A percentile compares a stretch with the other conserved stretches of the same genome.
Conservation (phyloP, 2,797 vertebrate genomes). For the Neosilurus mollespiculum region DNA sequence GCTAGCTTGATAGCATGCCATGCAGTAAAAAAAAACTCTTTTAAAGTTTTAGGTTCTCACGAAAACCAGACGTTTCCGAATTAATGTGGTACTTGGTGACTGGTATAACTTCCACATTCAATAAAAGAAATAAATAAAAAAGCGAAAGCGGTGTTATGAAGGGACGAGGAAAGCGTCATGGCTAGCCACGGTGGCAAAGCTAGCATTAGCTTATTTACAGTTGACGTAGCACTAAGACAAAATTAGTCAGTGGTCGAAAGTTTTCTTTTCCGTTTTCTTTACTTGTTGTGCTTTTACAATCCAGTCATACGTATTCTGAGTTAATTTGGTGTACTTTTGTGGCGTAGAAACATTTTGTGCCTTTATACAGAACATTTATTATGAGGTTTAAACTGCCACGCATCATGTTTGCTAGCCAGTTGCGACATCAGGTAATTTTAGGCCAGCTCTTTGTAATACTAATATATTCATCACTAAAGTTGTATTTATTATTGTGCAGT, state of each 20-base stretch:
- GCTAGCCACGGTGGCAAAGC: constrained; percentile 24
- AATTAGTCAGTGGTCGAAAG: constrained; percentile 7
- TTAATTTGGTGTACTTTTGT: background rate
- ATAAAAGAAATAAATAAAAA: background rate
- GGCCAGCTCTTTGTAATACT: constrained; percentile 12
- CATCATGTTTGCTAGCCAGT: constrained; percentile 15
- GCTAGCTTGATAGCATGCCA: constrained; percentile 41
- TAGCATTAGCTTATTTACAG: constrained; percentile 40
- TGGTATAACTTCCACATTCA: no score
- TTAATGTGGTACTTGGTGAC: no score
- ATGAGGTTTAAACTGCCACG: constrained; percentile 3
- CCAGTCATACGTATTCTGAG: no score
- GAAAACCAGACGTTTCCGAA: background rate
- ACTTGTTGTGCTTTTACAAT: background rate
- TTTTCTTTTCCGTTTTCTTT: background rate
- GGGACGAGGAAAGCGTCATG: background rate
- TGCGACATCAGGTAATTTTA: constrained; percentile 15
- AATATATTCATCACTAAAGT: background rate
- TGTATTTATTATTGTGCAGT: background rate
- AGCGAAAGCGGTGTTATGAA: fast-evolving
- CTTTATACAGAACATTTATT: background rate
- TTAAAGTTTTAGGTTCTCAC: background rate
- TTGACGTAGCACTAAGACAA: constrained; percentile 49
- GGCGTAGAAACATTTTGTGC: background rate
- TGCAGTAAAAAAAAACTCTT: background rate